Base-by-base conservation (phyloP, 2,113 vertebrate genomes). In the Cochlearius cochlearius region DNA sequence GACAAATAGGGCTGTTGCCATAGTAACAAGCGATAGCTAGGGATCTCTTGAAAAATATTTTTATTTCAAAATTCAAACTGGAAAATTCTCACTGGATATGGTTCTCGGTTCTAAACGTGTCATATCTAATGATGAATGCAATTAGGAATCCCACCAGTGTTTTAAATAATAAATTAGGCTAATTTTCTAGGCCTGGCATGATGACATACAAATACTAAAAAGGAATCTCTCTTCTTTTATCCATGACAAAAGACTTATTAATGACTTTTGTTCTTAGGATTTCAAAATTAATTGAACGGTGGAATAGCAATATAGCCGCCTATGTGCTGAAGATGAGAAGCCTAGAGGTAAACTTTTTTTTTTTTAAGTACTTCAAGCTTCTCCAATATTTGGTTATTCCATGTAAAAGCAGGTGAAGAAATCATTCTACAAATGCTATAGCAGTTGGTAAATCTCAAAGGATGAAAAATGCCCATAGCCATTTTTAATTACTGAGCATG, bases 1-100 rank as follows among this genome's bases (percentile, higher is more conserved):
- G 99, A 99, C 99, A 99, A 99, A 99, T 99, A 98, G 98, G 98
- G 98, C 98, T 98, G 99, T 99, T 99, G 98, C 99, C 98, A 99
- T 99, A 98, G 99, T 98, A 99, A 99, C 99, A 98, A 96, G 98
- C 96, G 94, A 98, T 98, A 98, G 99, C 99, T 98, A 99, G 98
- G 98, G 99, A 99, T 99, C 98, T 98, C 98, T 98, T 98, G 98
- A 98, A 99, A 99, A 99, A 98, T 98, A 99, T 99, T 98, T 99
- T 99, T 98, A 98, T 99, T 99, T 98, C 98, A 99, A 98, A 99
- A 99, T 98, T 98, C 98, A 98, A 98, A 98, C 98, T 98, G 97
- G 97, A 98, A 98, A 98, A 98, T 98, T 98, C 98, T 98, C 97
- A 98, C 98, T 98, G 98, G 98, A 97, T 98, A 98, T 91, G 94